Conservation (phyloP, 23 tunicate species). For the Halocynthia roretzi region DNA sequence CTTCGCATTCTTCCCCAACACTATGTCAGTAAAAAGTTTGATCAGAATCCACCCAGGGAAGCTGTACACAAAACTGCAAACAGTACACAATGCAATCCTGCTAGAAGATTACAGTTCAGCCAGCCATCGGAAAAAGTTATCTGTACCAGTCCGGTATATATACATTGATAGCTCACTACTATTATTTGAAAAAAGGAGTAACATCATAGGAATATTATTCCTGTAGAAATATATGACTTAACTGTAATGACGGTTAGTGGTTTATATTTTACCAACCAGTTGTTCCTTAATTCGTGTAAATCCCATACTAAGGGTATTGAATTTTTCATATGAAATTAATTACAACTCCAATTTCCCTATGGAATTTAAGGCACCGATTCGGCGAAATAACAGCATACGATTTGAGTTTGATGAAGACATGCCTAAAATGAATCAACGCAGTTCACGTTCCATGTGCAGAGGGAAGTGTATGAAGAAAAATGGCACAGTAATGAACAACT, state of each 20-base stretch:
- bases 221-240: too few species aligned
- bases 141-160: slow-evolving; percentile 12
- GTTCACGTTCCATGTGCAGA: slow-evolving; percentile 23
- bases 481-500: slow-evolving; percentile 4
- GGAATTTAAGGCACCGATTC: slow-evolving; percentile 12
- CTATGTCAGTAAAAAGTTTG: slow-evolving; percentile 21
- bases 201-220: too few species aligned
- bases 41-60: slow-evolving; percentile 12
- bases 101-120: slow-evolving; percentile 21
- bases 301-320: too few species aligned
- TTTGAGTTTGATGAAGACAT: slow-evolving; percentile 33
- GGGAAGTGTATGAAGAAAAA: slow-evolving; percentile 24
- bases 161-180: too few species aligned
- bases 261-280: too few species aligned
- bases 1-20: slow-evolving; percentile 11
- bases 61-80: slow-evolving; percentile 8
- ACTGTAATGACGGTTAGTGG: too few species aligned
- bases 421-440: slow-evolving; percentile 25
- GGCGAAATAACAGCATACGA: slow-evolving; percentile 30
- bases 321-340: too few species aligned
- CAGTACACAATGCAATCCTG: slow-evolving; percentile 2
- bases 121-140: slow-evolving; percentile 1
- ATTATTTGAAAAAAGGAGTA: too few species aligned
- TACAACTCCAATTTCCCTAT: too few species aligned
- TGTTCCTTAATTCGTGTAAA: too few species aligned